Percentiles rank a stretch among this genome's conserved stretches.
These are phyloP conservation scores for Falco columbarius DNA, from an alignment of 2,797 vertebrate genomes.

Conservation along the genomic window DNA sequence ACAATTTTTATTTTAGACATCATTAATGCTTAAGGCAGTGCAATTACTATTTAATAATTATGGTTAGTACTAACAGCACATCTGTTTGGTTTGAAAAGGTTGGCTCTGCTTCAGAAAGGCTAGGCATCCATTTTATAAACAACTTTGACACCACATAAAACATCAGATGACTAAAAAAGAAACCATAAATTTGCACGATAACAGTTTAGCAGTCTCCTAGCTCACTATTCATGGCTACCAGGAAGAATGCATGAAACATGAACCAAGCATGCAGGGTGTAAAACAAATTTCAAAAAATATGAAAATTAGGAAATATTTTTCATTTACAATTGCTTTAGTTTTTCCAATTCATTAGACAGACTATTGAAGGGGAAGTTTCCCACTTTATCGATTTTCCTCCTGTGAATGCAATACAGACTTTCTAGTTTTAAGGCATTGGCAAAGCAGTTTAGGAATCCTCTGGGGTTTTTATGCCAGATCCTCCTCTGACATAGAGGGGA, in stretches of 20 bases:
- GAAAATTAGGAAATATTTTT: background rate
- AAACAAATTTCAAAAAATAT: background rate
- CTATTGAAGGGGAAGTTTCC: slow-evolving; percentile 2
- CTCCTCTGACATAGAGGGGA: slow-evolving; percentile 61
- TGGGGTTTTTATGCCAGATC: slow-evolving; percentile 54
- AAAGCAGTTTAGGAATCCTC: slow-evolving; percentile 58
- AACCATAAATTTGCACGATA: background rate
- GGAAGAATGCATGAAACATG: background rate
- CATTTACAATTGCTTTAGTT: background rate
- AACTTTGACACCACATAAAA: background rate
- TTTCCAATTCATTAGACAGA: slow-evolving; percentile 27
- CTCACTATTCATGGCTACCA: background rate
- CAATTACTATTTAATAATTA: background rate
- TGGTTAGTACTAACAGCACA: background rate
- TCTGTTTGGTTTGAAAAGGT: background rate
- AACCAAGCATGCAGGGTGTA: background rate
- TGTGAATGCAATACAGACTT: slow-evolving; percentile 28
- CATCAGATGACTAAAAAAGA: background rate
- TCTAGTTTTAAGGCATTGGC: slow-evolving; percentile 29
- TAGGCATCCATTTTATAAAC: background rate
- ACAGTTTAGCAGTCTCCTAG: background rate
- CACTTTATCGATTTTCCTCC: slow-evolving; percentile 21
- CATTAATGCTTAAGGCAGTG: background rate
- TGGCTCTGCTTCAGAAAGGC: background rate
- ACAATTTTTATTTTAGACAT: background rate